These are phyloP conservation scores for Tetheella fluctuosa DNA, from an alignment of 2,888 invertebrate genomes.

Conservation along the genomic window DNA sequence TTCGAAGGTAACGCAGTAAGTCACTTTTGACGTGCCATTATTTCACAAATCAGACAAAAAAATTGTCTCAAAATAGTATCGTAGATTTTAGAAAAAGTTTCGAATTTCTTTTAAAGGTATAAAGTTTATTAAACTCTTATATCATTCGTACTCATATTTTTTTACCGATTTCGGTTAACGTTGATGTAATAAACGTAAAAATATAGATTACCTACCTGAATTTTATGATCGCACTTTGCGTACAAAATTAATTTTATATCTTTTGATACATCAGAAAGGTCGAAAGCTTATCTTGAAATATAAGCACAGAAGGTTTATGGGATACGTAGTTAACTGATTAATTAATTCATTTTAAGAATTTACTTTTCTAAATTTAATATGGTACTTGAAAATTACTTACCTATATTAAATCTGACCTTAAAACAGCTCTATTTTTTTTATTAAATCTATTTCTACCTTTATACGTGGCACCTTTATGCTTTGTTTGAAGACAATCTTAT, in stretches of 20 bases:
- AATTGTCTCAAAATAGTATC: background rate
- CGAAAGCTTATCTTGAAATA: constrained; percentile 28
- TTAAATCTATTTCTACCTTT: no score
- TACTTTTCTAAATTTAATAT: no score
- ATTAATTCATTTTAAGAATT: no score
- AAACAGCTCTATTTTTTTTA: no score
- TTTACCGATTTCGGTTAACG: constrained; percentile 34
- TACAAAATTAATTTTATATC: constrained; percentile 31
- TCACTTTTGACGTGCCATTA: background rate
- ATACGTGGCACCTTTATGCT: no score
- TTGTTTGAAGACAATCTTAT: background rate
- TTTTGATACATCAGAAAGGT: constrained; percentile 20
- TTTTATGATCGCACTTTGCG: constrained; percentile 24
- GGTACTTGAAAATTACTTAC: no score
- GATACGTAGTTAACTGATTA: no score
- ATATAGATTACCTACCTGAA: constrained; percentile 35
- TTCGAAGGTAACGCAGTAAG: background rate
- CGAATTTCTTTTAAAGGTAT: constrained; percentile 18
- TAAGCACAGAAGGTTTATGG: constrained; percentile 6
- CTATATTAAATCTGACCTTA: no score
- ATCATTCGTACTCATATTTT: constrained; percentile 44
- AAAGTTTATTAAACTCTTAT: constrained; percentile 44
- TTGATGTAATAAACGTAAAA: constrained; percentile 41
- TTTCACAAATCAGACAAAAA: constrained; percentile 2
- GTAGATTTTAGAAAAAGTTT: background rate